A percentile compares a stretch with the other conserved stretches of the same genome.
These are phyloP conservation scores for Amaurobius ferox DNA, from an alignment of 2,888 invertebrate species.

Conservation along the genomic window DNA sequence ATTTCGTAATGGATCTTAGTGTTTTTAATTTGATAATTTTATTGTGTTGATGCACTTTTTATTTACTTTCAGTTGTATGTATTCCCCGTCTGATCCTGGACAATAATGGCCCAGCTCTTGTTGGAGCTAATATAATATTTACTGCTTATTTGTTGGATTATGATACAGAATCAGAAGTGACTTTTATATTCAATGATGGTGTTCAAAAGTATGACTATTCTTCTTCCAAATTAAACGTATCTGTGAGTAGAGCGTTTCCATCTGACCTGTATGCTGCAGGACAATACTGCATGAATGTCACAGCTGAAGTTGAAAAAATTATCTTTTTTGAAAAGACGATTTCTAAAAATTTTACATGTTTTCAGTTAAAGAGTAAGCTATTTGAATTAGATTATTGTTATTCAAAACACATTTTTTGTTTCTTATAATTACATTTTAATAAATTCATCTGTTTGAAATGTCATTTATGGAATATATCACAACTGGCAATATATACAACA, in stretches of 20 bases:
- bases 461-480: too few species aligned
- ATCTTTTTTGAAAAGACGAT: constrained; percentile 17
- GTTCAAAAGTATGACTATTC: constrained; percentile 3
- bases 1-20: too few species aligned
- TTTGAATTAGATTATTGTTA: too few species aligned
- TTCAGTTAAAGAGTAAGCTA: constrained; percentile 38
- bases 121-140: constrained; percentile 85
- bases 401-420: too few species aligned
- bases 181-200: constrained; percentile 45
- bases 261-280: constrained; percentile 20
- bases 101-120: constrained; percentile 84
- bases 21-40: too few species aligned
- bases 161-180: not conserved
- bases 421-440: too few species aligned
- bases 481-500: too few species aligned
- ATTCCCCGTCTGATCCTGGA: constrained; percentile 77
- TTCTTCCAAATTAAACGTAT: constrained; percentile 2
- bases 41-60: not conserved
- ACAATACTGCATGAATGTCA: constrained; percentile 37
- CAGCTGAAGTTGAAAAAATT: constrained; percentile 12
- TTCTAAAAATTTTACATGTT: constrained; percentile 17
- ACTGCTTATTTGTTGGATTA: constrained; percentile 80
- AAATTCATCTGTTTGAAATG: too few species aligned
- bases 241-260: constrained; percentile 12
- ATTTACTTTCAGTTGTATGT: constrained; percentile 13